Evolutionary conservation across 2,113 vertebrate species (phyloP).

Genomic region (Anolis sagrei): DNA sequence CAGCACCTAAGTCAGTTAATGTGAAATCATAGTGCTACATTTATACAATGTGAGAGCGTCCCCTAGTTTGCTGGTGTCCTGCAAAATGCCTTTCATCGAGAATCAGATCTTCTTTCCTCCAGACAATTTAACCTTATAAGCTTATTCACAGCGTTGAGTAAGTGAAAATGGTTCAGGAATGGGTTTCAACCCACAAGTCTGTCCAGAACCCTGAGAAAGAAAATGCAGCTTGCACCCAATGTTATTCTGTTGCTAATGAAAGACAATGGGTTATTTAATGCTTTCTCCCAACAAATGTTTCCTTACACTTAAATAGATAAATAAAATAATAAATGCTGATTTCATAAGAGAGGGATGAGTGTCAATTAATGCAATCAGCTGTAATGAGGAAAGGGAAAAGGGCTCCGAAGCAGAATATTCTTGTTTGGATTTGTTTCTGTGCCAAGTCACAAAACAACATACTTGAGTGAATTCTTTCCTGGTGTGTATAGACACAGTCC

Average conservation of each 20-base stretch:
- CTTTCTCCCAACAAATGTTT: not conserved
- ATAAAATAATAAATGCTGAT: not conserved
- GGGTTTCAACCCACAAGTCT: not conserved
- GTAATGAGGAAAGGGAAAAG: constrained; percentile 61
- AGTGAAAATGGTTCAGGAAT: constrained; percentile 21
- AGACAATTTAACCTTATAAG: constrained; percentile 8
- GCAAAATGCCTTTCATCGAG: not conserved
- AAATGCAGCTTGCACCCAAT: not conserved
- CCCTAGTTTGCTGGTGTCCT: no score
- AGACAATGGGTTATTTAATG: constrained; percentile 21
- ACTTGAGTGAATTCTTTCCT: accelerated
- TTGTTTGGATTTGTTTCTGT: constrained; percentile 31
- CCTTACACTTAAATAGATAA: not conserved
- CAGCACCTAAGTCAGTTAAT: no score
- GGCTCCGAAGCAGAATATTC: constrained; percentile 14
- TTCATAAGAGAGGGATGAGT: constrained; percentile 35
- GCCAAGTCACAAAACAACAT: constrained; percentile 31
- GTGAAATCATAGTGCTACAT: no score
- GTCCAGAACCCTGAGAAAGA: not conserved
- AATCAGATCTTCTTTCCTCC: not conserved
- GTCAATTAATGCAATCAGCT: constrained; percentile 63
- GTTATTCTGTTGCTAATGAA: constrained; percentile 29
- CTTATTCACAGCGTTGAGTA: not conserved
- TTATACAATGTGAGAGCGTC: no score
- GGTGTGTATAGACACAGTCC: accelerated